A percentile compares a stretch with the other conserved stretches of the same genome.
Evolutionary conservation across 2,113 vertebrate species (phyloP).

Genomic region (Ptyas mucosa): DNA sequence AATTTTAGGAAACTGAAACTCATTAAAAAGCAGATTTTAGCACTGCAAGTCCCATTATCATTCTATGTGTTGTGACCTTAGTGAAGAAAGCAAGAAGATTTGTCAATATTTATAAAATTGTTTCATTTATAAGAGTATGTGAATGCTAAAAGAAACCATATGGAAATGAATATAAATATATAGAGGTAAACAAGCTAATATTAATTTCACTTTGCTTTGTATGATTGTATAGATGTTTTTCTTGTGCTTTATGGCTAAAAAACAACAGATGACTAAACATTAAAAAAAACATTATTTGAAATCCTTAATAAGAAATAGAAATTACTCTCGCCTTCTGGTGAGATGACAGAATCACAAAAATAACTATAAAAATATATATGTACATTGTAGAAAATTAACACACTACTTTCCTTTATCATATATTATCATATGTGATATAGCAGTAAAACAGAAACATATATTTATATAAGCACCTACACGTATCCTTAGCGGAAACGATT

Average conservation of each 20-base stretch:
- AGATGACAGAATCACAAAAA: slow-evolving; percentile 7
- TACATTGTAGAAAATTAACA: slow-evolving; percentile 2
- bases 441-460: neutral
- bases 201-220: slow-evolving; percentile 14
- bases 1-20: slow-evolving; percentile 31
- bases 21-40: slow-evolving; percentile 29
- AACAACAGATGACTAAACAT: neutral
- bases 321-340: neutral
- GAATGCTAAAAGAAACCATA: slow-evolving; percentile 34
- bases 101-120: slow-evolving; percentile 33
- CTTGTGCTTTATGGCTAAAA: slow-evolving; percentile 16
- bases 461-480: neutral
- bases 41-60: slow-evolving; percentile 35
- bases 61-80: slow-evolving; percentile 43
- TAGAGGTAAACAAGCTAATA: slow-evolving; percentile 33
- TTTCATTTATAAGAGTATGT: slow-evolving; percentile 49
- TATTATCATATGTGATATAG: neutral
- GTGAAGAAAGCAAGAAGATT: slow-evolving; percentile 30
- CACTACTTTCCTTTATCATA: neutral
- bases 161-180: slow-evolving; percentile 1
- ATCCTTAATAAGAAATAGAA: slow-evolving; percentile 1
- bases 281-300: neutral
- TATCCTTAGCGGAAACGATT: neutral
- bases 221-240: slow-evolving; percentile 8
- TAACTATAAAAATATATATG: neutral